These are phyloP conservation scores for Nestor notabilis DNA, from an alignment of 2,113 vertebrate genomes.

Conservation along the genomic window DNA sequence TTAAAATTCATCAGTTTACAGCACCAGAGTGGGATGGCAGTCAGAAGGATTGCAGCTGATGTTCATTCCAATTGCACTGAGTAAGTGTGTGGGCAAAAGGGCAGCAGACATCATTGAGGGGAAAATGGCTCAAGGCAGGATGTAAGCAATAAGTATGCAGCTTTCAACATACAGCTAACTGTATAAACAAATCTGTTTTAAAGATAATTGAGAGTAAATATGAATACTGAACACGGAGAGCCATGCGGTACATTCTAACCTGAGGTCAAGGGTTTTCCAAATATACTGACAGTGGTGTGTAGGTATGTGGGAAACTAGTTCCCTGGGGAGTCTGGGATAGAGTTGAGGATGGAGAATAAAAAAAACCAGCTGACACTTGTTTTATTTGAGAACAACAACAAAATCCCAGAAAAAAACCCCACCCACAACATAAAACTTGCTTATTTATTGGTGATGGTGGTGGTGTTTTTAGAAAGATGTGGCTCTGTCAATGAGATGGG, in stretches of 20 bases:
- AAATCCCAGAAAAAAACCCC: not conserved
- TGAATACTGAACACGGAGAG: not conserved
- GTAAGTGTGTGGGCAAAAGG: not conserved
- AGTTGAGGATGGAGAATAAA: not conserved
- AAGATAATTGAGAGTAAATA: not conserved
- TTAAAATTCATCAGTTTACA: conserved; percentile 35
- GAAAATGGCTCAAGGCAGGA: not conserved
- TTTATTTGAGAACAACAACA: not conserved
- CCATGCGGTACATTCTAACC: not conserved
- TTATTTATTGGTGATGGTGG: not conserved
- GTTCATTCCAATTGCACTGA: not conserved
- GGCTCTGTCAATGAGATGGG: not conserved
- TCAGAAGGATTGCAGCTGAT: not conserved
- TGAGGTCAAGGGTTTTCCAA: conserved; percentile 42
- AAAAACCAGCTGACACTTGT: not conserved
- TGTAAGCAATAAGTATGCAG: not conserved
- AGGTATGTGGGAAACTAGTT: not conserved
- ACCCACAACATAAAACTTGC: not conserved
- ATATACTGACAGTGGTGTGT: not conserved
- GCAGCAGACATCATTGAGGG: not conserved
- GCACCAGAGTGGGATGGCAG: not conserved
- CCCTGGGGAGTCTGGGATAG: not conserved
- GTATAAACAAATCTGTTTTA: conserved; percentile 7
- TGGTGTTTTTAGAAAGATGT: not conserved
- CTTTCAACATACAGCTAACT: not conserved